Conservation (phyloP, 2,797 vertebrate genomes). For the Gymnodraco acuticeps region DNA sequence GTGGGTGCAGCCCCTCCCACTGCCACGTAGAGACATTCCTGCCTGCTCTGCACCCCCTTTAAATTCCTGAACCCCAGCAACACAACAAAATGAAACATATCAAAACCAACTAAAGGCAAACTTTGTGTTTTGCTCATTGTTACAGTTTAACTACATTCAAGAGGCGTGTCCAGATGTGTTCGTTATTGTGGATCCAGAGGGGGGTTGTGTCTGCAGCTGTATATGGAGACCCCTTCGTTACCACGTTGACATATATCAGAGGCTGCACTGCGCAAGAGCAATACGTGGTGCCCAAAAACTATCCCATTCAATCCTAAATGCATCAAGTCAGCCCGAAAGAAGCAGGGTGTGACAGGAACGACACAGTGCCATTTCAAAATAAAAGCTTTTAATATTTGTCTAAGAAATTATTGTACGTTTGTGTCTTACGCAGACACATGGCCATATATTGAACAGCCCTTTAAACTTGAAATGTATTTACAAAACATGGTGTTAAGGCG, state of each 20-base stretch:
- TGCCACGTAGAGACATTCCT: slow-evolving; percentile 83
- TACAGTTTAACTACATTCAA: background rate
- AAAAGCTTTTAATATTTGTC: background rate
- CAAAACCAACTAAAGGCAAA: background rate
- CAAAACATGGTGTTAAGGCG: accelerated
- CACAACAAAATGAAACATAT: background rate
- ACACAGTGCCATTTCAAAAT: slow-evolving; percentile 21
- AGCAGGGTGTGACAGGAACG: background rate
- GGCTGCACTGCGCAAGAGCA: slow-evolving; percentile 77
- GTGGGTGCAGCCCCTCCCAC: slow-evolving; percentile 49
- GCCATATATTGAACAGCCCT: accelerated
- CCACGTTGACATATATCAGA: slow-evolving; percentile 85
- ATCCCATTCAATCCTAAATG: slow-evolving; percentile 46
- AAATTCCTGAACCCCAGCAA: slow-evolving; percentile 1
- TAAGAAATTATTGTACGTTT: accelerated
- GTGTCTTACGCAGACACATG: accelerated
- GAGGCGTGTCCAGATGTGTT: slow-evolving; percentile 4
- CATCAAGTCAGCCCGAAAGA: slow-evolving; percentile 27
- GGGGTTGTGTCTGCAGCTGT: slow-evolving; percentile 19
- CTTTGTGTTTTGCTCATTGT: background rate
- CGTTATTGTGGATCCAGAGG: background rate
- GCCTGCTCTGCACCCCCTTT: background rate
- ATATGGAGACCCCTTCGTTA: slow-evolving; percentile 63
- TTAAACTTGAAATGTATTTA: accelerated
- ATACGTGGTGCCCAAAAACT: slow-evolving; percentile 76